phyloP scores from a whole-genome alignment of 2,113 vertebrate species.

The Podilymbus podiceps region DNA sequence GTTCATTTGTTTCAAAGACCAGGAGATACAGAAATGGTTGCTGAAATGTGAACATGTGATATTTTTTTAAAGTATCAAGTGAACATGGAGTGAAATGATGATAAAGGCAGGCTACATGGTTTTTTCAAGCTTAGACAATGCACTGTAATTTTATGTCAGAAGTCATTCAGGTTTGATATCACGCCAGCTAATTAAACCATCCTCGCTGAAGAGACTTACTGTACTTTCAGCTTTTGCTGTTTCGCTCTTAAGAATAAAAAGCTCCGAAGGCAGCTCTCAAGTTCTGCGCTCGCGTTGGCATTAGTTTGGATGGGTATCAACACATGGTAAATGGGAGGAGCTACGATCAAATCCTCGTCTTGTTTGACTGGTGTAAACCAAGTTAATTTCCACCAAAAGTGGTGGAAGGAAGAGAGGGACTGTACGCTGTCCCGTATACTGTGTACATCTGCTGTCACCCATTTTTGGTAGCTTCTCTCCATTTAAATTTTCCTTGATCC shows the following conservation, averaged over 20 bases:
- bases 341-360: not conserved
- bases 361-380: not conserved
- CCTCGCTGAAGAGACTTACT: not conserved
- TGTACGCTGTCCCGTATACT: rapidly evolving
- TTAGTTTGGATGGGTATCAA: not conserved
- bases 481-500: not conserved
- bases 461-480: not conserved
- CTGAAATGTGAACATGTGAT: not conserved
- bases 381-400: not conserved
- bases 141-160: slow-evolving; percentile 4
- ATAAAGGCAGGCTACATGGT: not conserved
- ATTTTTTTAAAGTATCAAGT: not conserved
- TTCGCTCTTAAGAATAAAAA: not conserved
- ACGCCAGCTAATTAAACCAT: slow-evolving; percentile 18
- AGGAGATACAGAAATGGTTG: not conserved
- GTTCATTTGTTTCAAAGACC: not conserved
- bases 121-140: slow-evolving; percentile 26
- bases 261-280: not conserved
- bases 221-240: not conserved
- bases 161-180: not conserved
- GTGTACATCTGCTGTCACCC: not conserved
- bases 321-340: not conserved
- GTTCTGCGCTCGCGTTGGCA: not conserved
- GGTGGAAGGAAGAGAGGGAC: not conserved
- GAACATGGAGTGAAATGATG: not conserved